Conservation (phyloP, 2,113 vertebrate species). For the Xenus cinereus region DNA sequence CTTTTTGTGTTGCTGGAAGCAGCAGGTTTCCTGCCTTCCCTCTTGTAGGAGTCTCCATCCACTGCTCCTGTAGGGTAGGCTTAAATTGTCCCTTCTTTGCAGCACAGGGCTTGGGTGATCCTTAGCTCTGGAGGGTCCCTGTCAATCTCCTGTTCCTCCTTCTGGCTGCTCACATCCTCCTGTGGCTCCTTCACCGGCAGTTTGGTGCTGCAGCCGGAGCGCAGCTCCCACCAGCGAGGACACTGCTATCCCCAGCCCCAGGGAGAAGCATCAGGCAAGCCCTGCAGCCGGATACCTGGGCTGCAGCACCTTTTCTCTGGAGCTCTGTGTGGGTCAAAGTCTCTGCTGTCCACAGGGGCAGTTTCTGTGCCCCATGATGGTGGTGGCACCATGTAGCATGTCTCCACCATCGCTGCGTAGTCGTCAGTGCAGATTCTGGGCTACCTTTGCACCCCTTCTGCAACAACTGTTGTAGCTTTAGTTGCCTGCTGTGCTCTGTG, state of each 20-base stretch:
- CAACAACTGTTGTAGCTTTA: background rate
- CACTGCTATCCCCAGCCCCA: background rate
- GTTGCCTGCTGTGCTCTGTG: background rate
- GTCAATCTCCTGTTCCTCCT: background rate
- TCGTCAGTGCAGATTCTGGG: background rate
- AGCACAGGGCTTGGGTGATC: background rate
- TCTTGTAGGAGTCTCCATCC: background rate
- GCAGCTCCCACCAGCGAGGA: background rate
- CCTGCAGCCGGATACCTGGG: background rate
- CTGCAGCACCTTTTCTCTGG: background rate
- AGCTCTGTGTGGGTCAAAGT: background rate
- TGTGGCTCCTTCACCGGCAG: background rate
- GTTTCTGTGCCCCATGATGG: background rate
- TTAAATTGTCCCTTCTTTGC: background rate
- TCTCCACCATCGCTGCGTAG: accelerated
- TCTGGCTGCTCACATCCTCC: background rate
- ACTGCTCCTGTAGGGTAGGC: background rate
- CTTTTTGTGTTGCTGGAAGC: background rate
- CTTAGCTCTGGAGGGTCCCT: background rate
- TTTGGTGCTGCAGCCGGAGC: background rate
- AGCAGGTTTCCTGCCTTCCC: background rate
- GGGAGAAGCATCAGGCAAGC: background rate
- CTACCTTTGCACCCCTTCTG: background rate
- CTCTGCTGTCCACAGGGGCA: background rate
- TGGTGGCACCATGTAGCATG: too few species aligned